These are phyloP conservation scores for Semicossyphus pulcher DNA, from an alignment of 2,113 vertebrate species.

Conservation along the genomic window DNA sequence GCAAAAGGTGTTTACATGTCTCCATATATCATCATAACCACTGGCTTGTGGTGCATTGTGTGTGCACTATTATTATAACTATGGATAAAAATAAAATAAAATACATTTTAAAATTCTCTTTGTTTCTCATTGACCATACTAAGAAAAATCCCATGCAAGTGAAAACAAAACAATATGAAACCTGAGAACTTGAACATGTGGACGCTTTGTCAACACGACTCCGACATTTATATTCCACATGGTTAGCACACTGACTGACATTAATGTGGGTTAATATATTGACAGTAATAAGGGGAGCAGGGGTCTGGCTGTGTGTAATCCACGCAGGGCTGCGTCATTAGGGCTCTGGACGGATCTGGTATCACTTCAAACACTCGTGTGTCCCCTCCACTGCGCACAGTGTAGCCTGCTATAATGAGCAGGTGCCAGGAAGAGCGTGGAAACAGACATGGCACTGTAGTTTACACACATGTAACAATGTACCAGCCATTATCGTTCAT, in stretches of 20 bases:
- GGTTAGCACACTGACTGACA: background rate
- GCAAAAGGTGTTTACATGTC: conserved; percentile 14
- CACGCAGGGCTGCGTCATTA: conserved; percentile 67
- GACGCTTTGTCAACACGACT: conserved; percentile 23
- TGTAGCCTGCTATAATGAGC: conserved; percentile 68
- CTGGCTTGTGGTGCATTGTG: conserved; percentile 20
- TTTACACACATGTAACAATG: conserved; percentile 49
- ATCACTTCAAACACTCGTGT: conserved; percentile 71
- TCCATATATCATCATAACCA: conserved; percentile 3
- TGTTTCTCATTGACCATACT: background rate
- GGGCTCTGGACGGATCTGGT: conserved; percentile 69
- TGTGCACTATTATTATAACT: background rate
- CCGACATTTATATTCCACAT: conserved; percentile 18
- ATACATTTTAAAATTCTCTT: background rate
- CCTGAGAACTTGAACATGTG: conserved; percentile 36
- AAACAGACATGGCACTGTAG: conserved; percentile 51
- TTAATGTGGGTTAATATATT: conserved; percentile 12
- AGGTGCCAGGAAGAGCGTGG: conserved; percentile 75
- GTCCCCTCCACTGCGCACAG: conserved; percentile 63
- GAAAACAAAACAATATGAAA: conserved; percentile 28
- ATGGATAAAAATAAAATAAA: background rate
- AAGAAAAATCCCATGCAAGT: background rate
- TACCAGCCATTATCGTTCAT: conserved; percentile 28
- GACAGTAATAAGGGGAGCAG: conserved; percentile 31
- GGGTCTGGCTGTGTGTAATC: conserved; percentile 50